Base-by-base conservation (phyloP, 2,797 vertebrate species). In the Lophotriccus pileatus region DNA sequence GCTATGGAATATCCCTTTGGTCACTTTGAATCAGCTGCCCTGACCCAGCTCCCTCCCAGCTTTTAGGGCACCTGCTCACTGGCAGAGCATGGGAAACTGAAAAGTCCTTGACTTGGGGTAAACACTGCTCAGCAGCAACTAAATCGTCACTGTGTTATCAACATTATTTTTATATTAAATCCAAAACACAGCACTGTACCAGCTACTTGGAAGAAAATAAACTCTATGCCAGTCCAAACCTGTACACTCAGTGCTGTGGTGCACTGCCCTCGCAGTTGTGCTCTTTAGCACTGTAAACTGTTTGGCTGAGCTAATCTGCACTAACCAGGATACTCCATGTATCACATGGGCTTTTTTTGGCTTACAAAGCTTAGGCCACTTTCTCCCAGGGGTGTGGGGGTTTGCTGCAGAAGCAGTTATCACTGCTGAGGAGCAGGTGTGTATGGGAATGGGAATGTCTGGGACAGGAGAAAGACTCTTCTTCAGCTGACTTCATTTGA, bases 241-340 rank as follows among this genome's bases (percentile, higher is more conserved):
- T 36, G 44, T 47, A 10, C 14, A 53, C 10, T 3, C 2, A 1
- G 32, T 8, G 14, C 37, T 80, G 59, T 0, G 0, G 25, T 56
- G 62, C 41, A 9, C 3, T 32, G 34, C 25, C 25, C 41, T 68
- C 0, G 0, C 46, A 10, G 20, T 0, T 52, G 20, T 11, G 18
- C 37, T 52, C 15, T 20, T 49, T 18, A 24, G 46, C 34, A 32
- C 59, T 39, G 34, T 9, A 10, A 56, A 27, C 22, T 10, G 8
- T 12, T 8, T 4, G 11, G 20, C 30, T 44, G 53, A 72, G 39
- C 36, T 72, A 44, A 22, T 47, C 19, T 20, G 5, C 27, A 10
- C 19, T 18, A 18, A 22, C 27, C 49, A 28, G 37, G 13, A 13
- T 20, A 7, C 55, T 52, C 9, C 28, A 47, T 3, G 3, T 16